Evolutionary conservation across 2,113 vertebrate species (phyloP).

Genomic region (Platysternon megacephalum): DNA sequence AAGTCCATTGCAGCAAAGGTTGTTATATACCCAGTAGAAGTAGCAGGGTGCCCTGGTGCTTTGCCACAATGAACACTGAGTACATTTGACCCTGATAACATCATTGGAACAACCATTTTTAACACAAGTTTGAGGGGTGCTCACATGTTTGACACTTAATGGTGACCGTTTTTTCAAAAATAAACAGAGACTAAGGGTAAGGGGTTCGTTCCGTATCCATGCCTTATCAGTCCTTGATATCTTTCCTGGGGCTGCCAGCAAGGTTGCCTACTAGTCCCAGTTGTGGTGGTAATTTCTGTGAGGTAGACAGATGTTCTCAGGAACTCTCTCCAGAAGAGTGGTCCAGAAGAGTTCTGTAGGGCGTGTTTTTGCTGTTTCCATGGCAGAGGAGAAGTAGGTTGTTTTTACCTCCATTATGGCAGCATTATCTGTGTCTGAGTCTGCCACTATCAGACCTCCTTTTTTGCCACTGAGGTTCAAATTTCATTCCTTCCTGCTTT

Average conservation of each 20-base stretch:
- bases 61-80: not conserved
- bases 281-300: not conserved
- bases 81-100: not conserved
- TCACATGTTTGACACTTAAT: not conserved
- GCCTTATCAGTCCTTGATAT: not conserved
- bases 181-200: not conserved
- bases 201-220: not conserved
- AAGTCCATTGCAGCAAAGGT: not conserved
- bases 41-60: not conserved
- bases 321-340: not conserved
- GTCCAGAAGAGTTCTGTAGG: not conserved
- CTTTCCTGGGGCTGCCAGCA: not conserved
- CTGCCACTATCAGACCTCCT: not conserved
- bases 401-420: not conserved
- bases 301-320: not conserved
- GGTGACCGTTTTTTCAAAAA: not conserved
- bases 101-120: not conserved
- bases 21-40: not conserved
- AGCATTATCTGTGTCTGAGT: rapidly evolving
- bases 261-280: not conserved
- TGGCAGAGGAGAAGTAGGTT: not conserved
- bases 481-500: not conserved
- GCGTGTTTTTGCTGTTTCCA: not conserved
- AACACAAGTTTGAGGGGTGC: not conserved
- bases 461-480: not conserved